Percentiles rank a stretch among this genome's conserved stretches.
Evolutionary conservation across 2,797 vertebrate genomes (phyloP).

Genomic region (Falco berigora): DNA sequence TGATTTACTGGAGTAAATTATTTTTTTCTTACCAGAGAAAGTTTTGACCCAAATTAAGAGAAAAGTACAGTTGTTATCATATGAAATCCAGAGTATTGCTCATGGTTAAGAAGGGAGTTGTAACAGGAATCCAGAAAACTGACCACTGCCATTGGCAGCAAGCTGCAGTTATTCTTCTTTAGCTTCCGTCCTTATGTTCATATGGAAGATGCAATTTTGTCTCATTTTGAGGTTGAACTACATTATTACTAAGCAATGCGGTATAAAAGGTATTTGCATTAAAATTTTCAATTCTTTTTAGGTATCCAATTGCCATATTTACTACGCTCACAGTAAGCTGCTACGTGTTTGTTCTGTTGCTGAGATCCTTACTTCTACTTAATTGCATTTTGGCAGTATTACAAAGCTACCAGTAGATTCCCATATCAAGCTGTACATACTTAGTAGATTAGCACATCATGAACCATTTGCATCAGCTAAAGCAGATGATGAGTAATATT

Average conservation of each 20-base stretch:
- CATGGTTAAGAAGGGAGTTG: not conserved
- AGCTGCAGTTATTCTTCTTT: not conserved
- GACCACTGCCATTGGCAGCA: not conserved
- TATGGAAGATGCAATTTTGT: not conserved
- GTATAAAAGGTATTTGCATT: not conserved
- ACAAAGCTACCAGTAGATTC: not conserved
- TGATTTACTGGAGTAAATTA: not conserved
- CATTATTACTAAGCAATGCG: not conserved
- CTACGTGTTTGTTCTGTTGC: not conserved
- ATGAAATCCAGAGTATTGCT: not conserved
- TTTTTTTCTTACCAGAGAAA: not conserved
- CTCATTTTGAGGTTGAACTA: not conserved
- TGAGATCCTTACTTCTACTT: not conserved
- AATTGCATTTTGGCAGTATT: not conserved
- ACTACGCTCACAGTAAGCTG: not conserved
- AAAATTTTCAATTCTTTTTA: not conserved
- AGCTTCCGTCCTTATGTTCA: not conserved
- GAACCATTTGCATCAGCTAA: not conserved
- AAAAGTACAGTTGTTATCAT: not conserved
- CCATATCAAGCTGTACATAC: not conserved
- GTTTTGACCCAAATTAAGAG: not conserved
- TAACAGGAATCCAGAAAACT: not conserved
- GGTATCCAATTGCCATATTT: not conserved
- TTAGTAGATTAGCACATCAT: not conserved
- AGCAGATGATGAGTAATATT: not conserved